Evolutionary conservation across 2,888 invertebrate genomes (phyloP), one percentile per base, ranked within the genome.

Genomic region (Amitus sp.): DNA sequence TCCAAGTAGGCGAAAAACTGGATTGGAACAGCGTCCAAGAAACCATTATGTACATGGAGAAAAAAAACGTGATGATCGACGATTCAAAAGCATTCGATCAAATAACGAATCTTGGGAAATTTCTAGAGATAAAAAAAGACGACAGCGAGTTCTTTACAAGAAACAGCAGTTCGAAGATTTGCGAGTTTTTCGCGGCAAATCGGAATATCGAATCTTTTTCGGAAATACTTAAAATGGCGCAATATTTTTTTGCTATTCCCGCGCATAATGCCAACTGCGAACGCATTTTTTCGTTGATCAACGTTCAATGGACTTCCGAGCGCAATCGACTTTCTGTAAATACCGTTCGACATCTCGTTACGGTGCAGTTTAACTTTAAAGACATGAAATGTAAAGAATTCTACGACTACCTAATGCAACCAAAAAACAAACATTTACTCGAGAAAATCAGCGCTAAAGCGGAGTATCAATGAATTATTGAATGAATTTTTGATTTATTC

Each of bases 1-100:
- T 53, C 12, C 7, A 42, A 15, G 19, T 19, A 4, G 39, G 48
- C 10, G 7, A 18, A 27, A 39, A 43, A 27, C 12, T 45, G 20
- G 20, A 46, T 9, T 18, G 48, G 18, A 28, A 37, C n/a, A 18
- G 10, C 12, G 37, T 47, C 7, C 47, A 47, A 47, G 17, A 43
- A 20, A 45, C 49, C 10, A 34, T 49, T 27, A 17, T 27, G 7
- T 59, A 40, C 37, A 23, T 59, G n/a, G 9, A 19, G 23, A 10
- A 12, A 2, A 58, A 58, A 47, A 30, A 43, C 19, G 30, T 58
- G 1, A 23, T 13, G 5, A 43, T 49, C 9, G 18, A 59, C 12
- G 49, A 59, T 6, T 20, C 42, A 1, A 53, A 53, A 27, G 13
- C 53, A 6, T 53, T 59, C 28, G 46, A 59, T 45, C 53, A 59